These are phyloP conservation scores for Peromyscus attwateri DNA, from an alignment of 2,797 vertebrate genomes.

Conservation along the genomic window DNA sequence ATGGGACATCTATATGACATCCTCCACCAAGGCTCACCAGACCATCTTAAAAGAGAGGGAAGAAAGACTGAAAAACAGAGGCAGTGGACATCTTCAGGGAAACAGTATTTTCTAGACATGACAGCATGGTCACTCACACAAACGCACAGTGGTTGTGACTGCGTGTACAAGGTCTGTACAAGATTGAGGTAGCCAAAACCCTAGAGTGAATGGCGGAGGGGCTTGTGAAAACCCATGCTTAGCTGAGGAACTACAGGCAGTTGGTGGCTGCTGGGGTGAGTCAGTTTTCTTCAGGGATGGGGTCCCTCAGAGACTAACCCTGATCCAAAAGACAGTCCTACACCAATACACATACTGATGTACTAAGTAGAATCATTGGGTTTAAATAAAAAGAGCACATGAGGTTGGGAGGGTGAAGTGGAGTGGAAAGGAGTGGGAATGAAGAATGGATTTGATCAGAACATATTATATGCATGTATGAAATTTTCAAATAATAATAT, in stretches of 20 bases:
- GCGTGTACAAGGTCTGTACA: background rate
- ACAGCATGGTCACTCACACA: background rate
- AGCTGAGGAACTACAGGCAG: background rate
- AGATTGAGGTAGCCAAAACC: background rate
- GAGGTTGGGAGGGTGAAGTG: no score
- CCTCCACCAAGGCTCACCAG: no score
- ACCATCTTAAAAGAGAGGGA: background rate
- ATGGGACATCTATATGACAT: background rate
- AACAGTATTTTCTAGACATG: background rate
- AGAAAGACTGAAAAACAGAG: background rate
- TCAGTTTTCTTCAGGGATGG: background rate
- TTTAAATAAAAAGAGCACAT: background rate
- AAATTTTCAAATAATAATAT: background rate
- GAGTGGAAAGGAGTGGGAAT: background rate
- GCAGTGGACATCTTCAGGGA: background rate
- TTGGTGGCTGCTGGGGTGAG: background rate
- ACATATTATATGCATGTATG: background rate
- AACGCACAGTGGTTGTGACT: background rate
- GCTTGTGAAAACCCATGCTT: background rate
- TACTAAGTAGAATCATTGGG: background rate
- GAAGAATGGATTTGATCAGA: background rate
- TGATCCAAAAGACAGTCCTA: background rate
- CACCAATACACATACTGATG: no score
- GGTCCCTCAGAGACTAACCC: fast-evolving
- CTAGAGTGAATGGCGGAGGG: background rate